These are phyloP conservation scores for Ceyx margarethae DNA, from an alignment of 2,113 vertebrate species.

Conservation along the genomic window DNA sequence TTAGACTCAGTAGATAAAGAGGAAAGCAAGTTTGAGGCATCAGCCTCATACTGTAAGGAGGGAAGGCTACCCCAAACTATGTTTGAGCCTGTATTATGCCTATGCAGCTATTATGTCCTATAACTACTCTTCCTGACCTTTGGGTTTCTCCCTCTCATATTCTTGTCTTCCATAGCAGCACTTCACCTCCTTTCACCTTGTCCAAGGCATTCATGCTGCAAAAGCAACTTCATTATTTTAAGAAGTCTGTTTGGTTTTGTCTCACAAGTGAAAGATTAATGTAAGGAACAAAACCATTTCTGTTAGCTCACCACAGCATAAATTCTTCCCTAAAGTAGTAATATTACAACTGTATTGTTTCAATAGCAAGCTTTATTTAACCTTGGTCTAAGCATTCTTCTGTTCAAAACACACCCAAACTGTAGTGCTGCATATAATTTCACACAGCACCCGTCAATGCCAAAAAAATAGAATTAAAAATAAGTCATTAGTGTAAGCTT, in stretches of 20 bases:
- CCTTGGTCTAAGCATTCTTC: neutral
- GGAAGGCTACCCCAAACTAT: neutral
- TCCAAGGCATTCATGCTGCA: neutral
- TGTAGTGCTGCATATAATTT: neutral
- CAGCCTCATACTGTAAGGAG: rapidly evolving
- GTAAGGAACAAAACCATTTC: neutral
- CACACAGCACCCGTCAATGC: neutral
- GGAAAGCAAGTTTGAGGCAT: neutral
- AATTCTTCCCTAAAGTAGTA: neutral
- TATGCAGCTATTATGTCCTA: neutral
- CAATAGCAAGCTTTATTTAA: neutral
- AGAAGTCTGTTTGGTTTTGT: neutral
- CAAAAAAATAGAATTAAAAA: neutral
- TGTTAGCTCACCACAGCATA: neutral
- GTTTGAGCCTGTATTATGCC: neutral
- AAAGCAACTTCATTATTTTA: neutral
- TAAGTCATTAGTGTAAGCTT: neutral
- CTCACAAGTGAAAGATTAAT: neutral
- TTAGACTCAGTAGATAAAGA: neutral
- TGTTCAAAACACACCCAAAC: neutral
- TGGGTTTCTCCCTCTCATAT: neutral
- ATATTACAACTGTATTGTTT: neutral
- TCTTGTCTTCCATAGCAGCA: neutral
- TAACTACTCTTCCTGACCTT: neutral
- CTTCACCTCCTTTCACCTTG: neutral